Evolutionary conservation across 1,140 invertebrate genomes (phyloP).

Genomic region (Trissolcus basalis): DNA sequence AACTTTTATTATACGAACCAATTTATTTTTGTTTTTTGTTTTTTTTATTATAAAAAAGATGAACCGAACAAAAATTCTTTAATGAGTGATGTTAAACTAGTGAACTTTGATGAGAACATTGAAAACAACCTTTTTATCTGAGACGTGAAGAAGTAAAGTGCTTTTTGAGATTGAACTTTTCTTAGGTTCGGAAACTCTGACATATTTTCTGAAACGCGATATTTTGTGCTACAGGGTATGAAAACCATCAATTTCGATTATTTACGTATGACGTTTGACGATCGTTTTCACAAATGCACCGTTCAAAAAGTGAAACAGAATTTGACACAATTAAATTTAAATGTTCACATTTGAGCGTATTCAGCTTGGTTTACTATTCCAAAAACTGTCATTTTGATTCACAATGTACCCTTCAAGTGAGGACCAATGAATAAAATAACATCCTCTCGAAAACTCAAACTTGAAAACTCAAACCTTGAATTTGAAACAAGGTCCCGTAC

Average conservation of each 20-base stretch:
- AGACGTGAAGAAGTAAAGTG: no score
- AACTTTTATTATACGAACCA: neutral
- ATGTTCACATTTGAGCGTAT: constrained; percentile 15
- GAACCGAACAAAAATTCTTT: neutral
- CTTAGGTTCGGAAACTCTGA: no score
- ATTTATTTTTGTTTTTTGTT: no score
- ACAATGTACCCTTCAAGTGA: constrained; percentile 1
- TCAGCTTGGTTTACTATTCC: constrained; percentile 6
- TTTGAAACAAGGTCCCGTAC: no score
- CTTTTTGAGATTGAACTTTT: no score
- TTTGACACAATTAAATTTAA: neutral
- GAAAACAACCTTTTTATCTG: no score
- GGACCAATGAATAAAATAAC: neutral
- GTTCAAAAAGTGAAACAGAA: neutral
- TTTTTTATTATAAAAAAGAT: no score
- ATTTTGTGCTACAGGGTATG: no score
- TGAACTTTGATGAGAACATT: no score
- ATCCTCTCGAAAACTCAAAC: neutral
- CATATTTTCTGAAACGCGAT: no score
- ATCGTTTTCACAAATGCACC: no score
- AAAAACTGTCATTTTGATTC: neutral
- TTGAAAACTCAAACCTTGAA: neutral
- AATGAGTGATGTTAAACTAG: neutral
- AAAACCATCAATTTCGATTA: no score
- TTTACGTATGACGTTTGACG: neutral